Evolutionary conservation across 2,797 vertebrate genomes (phyloP).

Genomic region (Hapalemur alaotrensis): DNA sequence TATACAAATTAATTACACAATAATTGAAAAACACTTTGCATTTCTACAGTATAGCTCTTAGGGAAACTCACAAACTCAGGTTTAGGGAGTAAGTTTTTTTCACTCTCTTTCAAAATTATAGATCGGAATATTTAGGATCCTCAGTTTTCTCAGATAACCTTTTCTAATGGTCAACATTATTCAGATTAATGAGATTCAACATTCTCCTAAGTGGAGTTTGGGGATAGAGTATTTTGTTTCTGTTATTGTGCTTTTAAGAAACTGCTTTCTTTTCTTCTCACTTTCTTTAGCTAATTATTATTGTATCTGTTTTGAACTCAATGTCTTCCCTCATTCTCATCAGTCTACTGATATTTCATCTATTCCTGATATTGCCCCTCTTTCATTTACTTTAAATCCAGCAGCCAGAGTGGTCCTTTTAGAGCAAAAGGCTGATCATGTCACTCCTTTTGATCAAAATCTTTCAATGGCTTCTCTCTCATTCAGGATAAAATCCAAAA

Average conservation of each 20-base stretch:
- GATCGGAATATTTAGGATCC: background rate
- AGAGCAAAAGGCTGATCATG: background rate
- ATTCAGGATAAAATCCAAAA: background rate
- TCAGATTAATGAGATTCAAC: background rate
- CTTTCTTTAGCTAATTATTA: background rate
- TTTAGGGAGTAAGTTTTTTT: background rate
- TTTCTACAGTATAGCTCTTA: background rate
- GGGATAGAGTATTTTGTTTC: background rate
- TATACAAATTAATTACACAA: constrained; percentile 32
- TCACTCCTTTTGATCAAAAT: background rate
- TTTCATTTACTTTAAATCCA: background rate
- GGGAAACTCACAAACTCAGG: background rate
- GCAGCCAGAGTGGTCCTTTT: background rate
- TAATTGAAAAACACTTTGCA: background rate
- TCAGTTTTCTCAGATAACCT: background rate
- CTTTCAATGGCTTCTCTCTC: background rate
- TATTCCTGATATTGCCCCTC: background rate
- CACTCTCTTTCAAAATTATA: constrained; percentile 1
- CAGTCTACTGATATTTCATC: background rate
- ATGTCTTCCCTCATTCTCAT: background rate
- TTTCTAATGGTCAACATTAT: background rate
- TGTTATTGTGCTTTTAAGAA: background rate
- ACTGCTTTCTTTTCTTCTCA: background rate
- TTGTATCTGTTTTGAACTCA: background rate
- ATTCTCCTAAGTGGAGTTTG: background rate